A percentile compares a stretch with the other conserved stretches of the same genome.
Conservation (phyloP, 1,140 invertebrate genomes). For the Drosophila sp. region DNA sequence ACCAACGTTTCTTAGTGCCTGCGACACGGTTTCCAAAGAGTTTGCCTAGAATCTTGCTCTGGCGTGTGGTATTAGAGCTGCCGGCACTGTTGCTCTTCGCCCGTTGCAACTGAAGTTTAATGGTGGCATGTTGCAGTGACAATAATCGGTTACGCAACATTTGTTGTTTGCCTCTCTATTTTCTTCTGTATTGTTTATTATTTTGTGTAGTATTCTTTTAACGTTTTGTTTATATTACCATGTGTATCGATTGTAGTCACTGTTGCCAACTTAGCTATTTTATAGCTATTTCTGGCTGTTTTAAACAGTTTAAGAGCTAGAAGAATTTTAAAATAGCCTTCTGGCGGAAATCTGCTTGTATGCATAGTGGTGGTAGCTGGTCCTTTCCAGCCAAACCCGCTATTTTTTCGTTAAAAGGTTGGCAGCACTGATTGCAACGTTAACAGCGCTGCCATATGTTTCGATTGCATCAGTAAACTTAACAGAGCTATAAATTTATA, state of each 20-base stretch:
- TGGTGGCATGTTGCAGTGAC: constrained; percentile 2
- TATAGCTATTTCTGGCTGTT: no score
- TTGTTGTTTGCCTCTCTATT: constrained; percentile 13
- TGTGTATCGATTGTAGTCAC: background rate
- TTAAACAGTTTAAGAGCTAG: no score
- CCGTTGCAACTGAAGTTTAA: background rate
- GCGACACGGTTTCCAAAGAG: constrained; percentile 66
- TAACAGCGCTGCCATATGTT: no score
- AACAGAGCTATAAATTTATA: no score
- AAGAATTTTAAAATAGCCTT: no score
- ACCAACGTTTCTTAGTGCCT: constrained; percentile 74
- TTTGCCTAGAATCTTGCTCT: constrained; percentile 70
- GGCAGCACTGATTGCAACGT: no score
- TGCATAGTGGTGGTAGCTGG: no score
- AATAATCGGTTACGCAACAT: constrained; percentile 45
- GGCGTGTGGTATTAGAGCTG: constrained; percentile 40
- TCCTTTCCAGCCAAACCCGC: no score
- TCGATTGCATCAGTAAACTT: background rate
- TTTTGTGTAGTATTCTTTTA: constrained; percentile 20
- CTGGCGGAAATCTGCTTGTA: no score
- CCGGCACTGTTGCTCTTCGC: constrained; percentile 29
- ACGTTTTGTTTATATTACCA: constrained; percentile 17
- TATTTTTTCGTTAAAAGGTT: no score
- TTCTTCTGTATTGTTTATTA: constrained; percentile 1
- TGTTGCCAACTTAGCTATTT: no score